Base-by-base conservation (phyloP, 2,888 invertebrate genomes). In the Elmis aenea region DNA sequence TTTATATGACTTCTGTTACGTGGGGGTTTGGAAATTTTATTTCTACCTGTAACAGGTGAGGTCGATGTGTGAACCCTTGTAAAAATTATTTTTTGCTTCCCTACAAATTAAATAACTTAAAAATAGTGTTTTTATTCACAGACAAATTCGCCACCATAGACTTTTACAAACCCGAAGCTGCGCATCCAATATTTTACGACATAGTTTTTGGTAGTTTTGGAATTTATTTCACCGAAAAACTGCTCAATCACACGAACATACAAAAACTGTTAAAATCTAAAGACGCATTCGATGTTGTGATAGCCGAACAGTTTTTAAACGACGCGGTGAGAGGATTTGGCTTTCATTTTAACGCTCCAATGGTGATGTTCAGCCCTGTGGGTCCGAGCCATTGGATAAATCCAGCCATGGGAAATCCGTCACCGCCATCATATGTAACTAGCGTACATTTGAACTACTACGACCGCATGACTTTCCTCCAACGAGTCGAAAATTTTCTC, bases 391-490 rank as follows among this genome's bases (percentile, higher is more conserved):
- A 63, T 28, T 65, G 64, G 48, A 64, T 69, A 52, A 68, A 68
- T 30, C 64, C 67, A 35, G 62, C 66, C 46, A 63, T 69, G 60
- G 73, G 72, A 1, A 51, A 66, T 24, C 62, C 71, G 1, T 59
- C 58, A 1, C 66, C 71, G 0, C 68, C 66, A 55, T 67, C 73
- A 0, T 70, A 67, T 54, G 67, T 72, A 18, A 70, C 73, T 0
- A 68, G 71, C 26, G 63, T 62, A 6, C 67, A 18, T 4, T n/a
- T 29, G 3, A 15, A 25, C 2, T 16, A 18, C 5, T 10, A 33
- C 1, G n/a, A 12, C 2, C 18, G 33, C 18, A 44, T 33, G 31
- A 34, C 8, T 8, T 48, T 48, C 20, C 24, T 23, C 13, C 34
- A 45, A 14, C 26, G 48, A 20, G 8, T 39, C 8, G n/a, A 28